Base-by-base conservation (phyloP, 2,888 invertebrate species). In the Drosophila melanosoma region DNA sequence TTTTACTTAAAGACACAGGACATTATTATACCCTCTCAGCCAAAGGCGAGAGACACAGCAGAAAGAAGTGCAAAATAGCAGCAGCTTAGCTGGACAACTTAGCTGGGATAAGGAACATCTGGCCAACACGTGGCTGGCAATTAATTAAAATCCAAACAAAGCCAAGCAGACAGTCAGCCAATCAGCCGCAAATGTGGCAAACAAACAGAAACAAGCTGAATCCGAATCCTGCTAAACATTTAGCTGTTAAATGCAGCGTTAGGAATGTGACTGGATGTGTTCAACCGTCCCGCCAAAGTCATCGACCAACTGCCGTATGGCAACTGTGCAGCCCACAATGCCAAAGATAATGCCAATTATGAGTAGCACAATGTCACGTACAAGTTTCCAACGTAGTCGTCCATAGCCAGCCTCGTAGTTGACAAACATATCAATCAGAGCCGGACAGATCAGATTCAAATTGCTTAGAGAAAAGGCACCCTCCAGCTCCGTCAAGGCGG, bases 61-160 rank as follows among this genome's bases (percentile, higher is more conserved):
- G 23, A 23, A 29, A 51, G 42, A 29, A 49, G 61, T 56, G 69
- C 69, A 79, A 75, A 82, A 62, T 77, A 59, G 51, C 40, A 38
- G 33, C 36, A 58, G 81, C 70, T 83, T 69, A 73, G 81, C 62
- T 63, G 57, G 64, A 8, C 54, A 57, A 58, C 74, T 82, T 74
- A 74, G 59, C 65, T 36, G 61, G 67, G 64, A 65, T 74, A 59
- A 74, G 68, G 48, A 42, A 38, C 67, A 64, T 53, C 53, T 29
- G 63, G 69, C 74, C 71, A 81, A 69, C 72, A 83, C 74, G 81
- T 69, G 68, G 61, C 69, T 64, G 73, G 70, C 73, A 88, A 88
- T 89, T 91, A 91, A 91, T 91, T 91, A 89, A 91, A 90, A 83
- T 74, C 74, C 76, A 85, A 85, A 82, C 83, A 79, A 90, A 70